Base-by-base conservation (phyloP, 2,888 invertebrate genomes). In the Limnephilus auricula region DNA sequence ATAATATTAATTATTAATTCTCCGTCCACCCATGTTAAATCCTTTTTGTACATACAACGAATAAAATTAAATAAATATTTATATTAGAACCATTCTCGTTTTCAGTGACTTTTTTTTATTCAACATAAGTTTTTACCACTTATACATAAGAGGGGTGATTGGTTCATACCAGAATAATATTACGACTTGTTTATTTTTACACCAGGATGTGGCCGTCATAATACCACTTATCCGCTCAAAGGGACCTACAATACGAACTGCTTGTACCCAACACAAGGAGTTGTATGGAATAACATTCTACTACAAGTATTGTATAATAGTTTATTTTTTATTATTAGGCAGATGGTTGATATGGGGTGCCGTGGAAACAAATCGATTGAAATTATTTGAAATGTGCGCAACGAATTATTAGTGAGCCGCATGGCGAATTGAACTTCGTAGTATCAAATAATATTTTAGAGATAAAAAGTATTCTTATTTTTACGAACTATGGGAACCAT, bases 201-300 rank as follows among this genome's bases (percentile, higher is more conserved):
- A n/a, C 15, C 82, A 82, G 82, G 82, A 82, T 82, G 82, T 82
- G 32, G 32, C 18, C 34, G 82, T 82, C 82, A 82, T 34, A 34
- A 82, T 34, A 82, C 82, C 15, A 82, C 34, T 34, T 34, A 34
- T 25, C 82, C 13, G 10, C 82, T 34, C 82, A 82, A 34, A 34
- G 65, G 25, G 9, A 25, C 25, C 65, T 9, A n/a, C n/a, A n/a
- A 9, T n/a, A 65, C 65, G 9, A 25, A 25, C 25, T 6, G 25
- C 65, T 65, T 25, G n/a, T 65, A 65, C 4, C 18, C 13, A 25
- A 65, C 65, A 65, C 65, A 65, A 65, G 65, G 65, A 65, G 65
- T 65, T 65, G 65, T 9, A 65, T 2, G 6, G 25, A 65, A 65
- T 65, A 65, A 9, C 25, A 65, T 65, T 18, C 18, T 65, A 65